phyloP scores from a whole-genome alignment of 2,113 vertebrate genomes.

The Aldabrachelys gigantea region DNA sequence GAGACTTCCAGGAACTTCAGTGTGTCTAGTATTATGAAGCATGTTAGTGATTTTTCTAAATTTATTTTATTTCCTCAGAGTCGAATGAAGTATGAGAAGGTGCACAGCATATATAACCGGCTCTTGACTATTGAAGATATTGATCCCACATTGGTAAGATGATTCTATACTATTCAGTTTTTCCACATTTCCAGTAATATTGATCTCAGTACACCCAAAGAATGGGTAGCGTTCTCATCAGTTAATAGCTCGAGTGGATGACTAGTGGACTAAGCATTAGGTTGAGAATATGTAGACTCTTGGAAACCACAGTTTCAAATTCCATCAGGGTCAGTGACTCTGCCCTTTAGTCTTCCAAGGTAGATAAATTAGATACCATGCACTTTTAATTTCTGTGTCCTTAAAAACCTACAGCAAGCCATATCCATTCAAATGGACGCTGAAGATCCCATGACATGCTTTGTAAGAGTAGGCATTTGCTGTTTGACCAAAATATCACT shows the following conservation, averaged over 20 bases:
- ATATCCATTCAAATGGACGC: not conserved
- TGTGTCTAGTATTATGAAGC: not conserved
- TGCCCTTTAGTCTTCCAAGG: not conserved
- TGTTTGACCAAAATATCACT: not conserved
- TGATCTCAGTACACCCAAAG: not conserved
- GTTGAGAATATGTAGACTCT: not conserved
- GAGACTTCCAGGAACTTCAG: not conserved
- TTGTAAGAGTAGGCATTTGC: not conserved
- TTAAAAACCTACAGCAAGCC: not conserved
- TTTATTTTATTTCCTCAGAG: slow-evolving; percentile 80
- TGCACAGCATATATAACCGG: slow-evolving; percentile 97
- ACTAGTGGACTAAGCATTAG: not conserved
- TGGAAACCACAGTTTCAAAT: not conserved
- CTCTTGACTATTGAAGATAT: slow-evolving; percentile 97
- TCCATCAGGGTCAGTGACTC: not conserved
- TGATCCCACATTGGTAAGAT: slow-evolving; percentile 94
- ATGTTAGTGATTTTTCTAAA: not conserved
- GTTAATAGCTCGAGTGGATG: not conserved
- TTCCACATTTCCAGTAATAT: not conserved
- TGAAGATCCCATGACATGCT: not conserved
- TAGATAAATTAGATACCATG: fast-evolving
- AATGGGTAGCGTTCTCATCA: not conserved
- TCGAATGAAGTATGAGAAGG: slow-evolving; percentile 99
- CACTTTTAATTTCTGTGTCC: not conserved
- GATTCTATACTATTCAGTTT: not conserved